Evolutionary conservation across 1,140 invertebrate species (phyloP).

Genomic region (Schmidtea mediterranea): DNA sequence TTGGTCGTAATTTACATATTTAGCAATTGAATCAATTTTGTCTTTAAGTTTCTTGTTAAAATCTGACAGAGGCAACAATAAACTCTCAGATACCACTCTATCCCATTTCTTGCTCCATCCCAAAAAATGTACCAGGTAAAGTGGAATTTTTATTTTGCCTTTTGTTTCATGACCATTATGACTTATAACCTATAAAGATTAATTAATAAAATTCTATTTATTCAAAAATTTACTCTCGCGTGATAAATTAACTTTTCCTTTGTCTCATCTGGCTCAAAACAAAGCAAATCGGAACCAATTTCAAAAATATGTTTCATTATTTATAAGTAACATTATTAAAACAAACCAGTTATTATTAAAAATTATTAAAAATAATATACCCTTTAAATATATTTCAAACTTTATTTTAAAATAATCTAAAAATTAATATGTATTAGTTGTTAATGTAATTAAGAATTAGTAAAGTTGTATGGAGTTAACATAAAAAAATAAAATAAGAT

Average conservation of each 20-base stretch:
- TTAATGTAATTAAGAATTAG: too few species aligned
- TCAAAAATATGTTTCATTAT: too few species aligned
- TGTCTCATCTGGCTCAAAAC: conserved; percentile 1
- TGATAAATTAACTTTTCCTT: conserved; percentile 4
- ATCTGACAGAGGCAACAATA: not conserved
- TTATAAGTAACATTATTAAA: too few species aligned
- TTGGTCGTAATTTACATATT: conserved; percentile 1
- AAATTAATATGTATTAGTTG: too few species aligned
- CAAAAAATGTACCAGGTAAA: conserved; percentile 2
- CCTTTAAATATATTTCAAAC: too few species aligned
- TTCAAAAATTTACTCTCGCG: not conserved
- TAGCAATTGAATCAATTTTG: not conserved
- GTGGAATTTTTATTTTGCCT: not conserved
- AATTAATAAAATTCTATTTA: not conserved
- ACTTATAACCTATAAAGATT: not conserved
- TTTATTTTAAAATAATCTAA: too few species aligned
- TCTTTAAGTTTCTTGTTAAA: not conserved
- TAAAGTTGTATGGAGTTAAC: too few species aligned
- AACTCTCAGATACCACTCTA: not conserved
- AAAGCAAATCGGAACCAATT: not conserved
- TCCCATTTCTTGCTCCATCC: conserved; percentile 1
- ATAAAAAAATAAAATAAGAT: too few species aligned
- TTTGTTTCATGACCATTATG: not conserved
- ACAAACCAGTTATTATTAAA: too few species aligned
- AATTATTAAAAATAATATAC: too few species aligned